These are phyloP conservation scores for Nomada lathburiana DNA, from an alignment of 2,888 invertebrate species.

Conservation along the genomic window DNA sequence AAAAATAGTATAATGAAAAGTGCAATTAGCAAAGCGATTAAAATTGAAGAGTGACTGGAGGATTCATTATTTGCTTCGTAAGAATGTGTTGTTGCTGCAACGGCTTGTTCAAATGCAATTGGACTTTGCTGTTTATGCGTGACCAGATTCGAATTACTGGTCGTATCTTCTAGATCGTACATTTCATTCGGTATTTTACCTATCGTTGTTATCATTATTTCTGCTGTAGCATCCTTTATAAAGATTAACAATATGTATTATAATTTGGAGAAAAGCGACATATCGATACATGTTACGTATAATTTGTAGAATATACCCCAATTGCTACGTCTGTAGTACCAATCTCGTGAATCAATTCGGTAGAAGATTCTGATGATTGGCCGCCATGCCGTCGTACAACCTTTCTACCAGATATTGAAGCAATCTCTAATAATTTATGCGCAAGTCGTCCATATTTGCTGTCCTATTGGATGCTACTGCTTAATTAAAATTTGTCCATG, in stretches of 20 bases:
- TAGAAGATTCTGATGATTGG: constrained; percentile 55
- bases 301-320: constrained; percentile 60
- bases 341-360: constrained; percentile 69
- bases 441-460: constrained; percentile 32
- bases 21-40: constrained; percentile 66
- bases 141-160: not conserved
- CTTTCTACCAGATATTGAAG: constrained; percentile 30
- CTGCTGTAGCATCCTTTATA: constrained; percentile 71
- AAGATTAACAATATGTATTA: constrained; percentile 9
- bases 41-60: constrained; percentile 64
- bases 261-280: not conserved
- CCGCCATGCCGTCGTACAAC: constrained; percentile 14
- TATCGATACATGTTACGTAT: not conserved
- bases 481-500: too few relatives aligned
- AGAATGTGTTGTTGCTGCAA: not conserved
- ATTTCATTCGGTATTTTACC: constrained; percentile 75
- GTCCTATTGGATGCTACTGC: constrained; percentile 26
- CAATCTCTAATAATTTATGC: constrained; percentile 40
- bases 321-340: constrained; percentile 71
- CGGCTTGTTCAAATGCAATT: not conserved
- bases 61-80: constrained; percentile 30
- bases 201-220: constrained; percentile 74
- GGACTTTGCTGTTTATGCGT: constrained; percentile 4
- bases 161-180: constrained; percentile 73
- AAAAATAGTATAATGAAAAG: constrained; percentile 71